phyloP scores from a whole-genome alignment of 2,888 invertebrate species.

The Ophion obscuratus region DNA sequence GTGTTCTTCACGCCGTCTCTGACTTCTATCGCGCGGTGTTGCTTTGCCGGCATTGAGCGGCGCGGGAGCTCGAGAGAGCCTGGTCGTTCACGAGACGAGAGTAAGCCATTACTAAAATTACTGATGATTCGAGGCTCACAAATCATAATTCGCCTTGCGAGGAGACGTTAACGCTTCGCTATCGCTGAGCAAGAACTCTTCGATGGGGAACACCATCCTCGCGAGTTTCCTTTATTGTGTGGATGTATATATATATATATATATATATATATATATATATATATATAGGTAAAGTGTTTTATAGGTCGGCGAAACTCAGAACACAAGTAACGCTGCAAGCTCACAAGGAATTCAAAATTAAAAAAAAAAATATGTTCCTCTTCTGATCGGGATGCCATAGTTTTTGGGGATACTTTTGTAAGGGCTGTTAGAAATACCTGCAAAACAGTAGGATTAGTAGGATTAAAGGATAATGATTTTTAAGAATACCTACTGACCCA shows the following conservation, averaged over 20 bases:
- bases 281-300: background rate
- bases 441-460: too few species aligned
- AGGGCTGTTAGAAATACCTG: too few species aligned
- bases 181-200: constrained; percentile 60
- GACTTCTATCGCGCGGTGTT: constrained; percentile 43
- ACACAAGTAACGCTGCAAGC: background rate
- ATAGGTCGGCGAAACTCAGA: background rate
- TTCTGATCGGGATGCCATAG: too few species aligned
- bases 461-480: too few species aligned
- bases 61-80: constrained; percentile 28
- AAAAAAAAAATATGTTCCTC: too few species aligned
- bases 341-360: background rate
- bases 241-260: background rate
- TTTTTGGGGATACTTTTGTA: too few species aligned
- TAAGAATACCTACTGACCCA: too few species aligned
- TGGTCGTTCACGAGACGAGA: constrained; percentile 74
- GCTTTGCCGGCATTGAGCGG: constrained; percentile 47
- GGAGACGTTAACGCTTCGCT: constrained; percentile 70
- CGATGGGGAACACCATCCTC: constrained; percentile 49
- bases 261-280: constrained; percentile 21
- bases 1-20: constrained; percentile 19
- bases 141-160: constrained; percentile 80
- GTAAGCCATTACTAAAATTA: constrained; percentile 83
- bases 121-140: constrained; percentile 82
- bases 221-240: constrained; percentile 45